Evolutionary conservation across 2,888 invertebrate genomes (phyloP), one percentile per base, ranked within the genome.

Genomic region (Sphecodes monilicornis): DNA sequence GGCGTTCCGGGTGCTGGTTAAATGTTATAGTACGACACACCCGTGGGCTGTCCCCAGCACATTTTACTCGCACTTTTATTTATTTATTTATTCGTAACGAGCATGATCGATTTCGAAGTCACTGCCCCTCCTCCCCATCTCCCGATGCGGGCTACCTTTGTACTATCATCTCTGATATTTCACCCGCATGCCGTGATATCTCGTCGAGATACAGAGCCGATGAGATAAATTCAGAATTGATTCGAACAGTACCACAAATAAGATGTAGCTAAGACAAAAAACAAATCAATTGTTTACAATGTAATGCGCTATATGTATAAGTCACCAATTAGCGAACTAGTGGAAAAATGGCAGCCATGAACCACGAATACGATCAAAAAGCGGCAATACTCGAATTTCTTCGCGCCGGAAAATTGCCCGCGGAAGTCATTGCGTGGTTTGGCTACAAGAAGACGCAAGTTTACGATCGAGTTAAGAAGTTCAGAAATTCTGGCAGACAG

Each of bases 11-110:
- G 71, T 78, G 32, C 41, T 75, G 83, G 80, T 70, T 88, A 86
- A 88, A 86, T 82, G 82, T 73, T 36, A 69, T 68, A 78, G 68
- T 66, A 64, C 81, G 71, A 84, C 76, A 76, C 88, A 90, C 84
- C 87, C 87, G 89, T 75, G 88, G 64, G 75, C 79, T 50, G 73
- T 29, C 43, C 26, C 54, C 43, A 64, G 73, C 80, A 70, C 78
- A 77, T 86, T 84, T 77, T 57, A 57, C 79, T 54, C 71, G 57
- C 70, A 36, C 50, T 85, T 88, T 78, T 82, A 85, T 89, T 87
- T 90, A 85, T 89, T 87, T 90, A 79, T 86, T 85, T 86, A 80
- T 82, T 78, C 73, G 73, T 79, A 86, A 89, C 86, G 72, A 83
- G 75, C 64, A 13, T 60, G 43, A 69, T 22, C 79, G 80, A 83